A percentile compares a stretch with the other conserved stretches of the same genome.
Conservation (phyloP, 2,113 vertebrate genomes). For the Paracanthobrama guichenoti region DNA sequence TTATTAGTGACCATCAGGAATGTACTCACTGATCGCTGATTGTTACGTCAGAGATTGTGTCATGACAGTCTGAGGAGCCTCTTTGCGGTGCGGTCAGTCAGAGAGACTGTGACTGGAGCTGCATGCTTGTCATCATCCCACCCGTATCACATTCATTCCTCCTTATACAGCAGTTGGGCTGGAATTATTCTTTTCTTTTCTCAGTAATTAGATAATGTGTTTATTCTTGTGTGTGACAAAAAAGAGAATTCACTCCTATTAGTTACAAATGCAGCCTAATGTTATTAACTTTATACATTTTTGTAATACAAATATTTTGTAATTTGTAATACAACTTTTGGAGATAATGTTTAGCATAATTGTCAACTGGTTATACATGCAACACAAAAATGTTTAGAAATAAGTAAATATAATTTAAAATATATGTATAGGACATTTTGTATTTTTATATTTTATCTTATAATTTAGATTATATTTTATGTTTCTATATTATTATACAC, state of each 20-base stretch:
- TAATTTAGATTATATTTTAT: too few species aligned
- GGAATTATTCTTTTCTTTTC: not conserved
- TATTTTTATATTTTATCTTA: too few species aligned
- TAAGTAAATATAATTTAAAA: too few species aligned
- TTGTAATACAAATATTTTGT: too few species aligned
- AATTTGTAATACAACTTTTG: too few species aligned
- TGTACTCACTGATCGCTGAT: not conserved
- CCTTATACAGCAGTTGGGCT: not conserved
- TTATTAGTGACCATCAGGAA: not conserved
- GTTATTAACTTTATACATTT: not conserved
- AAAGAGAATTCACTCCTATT: not conserved
- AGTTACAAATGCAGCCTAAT: not conserved
- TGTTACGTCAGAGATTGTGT: not conserved
- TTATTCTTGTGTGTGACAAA: not conserved
- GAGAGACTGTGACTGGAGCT: conserved; percentile 28
- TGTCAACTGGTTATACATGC: too few species aligned
- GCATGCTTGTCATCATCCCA: conserved; percentile 26
- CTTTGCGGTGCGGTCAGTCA: conserved; percentile 3
- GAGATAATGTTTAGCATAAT: too few species aligned
- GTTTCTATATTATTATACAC: too few species aligned
- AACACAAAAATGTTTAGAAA: too few species aligned
- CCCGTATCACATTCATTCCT: conserved; percentile 18
- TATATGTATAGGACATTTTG: too few species aligned
- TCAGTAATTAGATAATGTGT: not conserved
- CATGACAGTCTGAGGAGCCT: not conserved